Conservation (phyloP, 92 coral and sea anemone species). For the Porites rus region DNA sequence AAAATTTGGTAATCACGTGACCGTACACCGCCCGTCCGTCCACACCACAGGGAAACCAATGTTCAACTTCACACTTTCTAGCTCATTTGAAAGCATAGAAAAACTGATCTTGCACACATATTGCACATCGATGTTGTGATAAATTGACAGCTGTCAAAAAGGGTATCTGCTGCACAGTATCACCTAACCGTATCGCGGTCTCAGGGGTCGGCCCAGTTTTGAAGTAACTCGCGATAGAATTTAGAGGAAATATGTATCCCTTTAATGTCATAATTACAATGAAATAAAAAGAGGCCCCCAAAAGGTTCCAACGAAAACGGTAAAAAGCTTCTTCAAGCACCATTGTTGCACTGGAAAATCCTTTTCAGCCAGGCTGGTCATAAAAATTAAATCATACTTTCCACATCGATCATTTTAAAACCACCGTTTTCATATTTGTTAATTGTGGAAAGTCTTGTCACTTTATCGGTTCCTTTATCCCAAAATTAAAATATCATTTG, state of each 20-base stretch:
- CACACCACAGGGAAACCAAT: no score
- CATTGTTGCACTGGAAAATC: neutral
- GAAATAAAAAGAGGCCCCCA: neutral
- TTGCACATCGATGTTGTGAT: no score
- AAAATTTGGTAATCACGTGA: no score
- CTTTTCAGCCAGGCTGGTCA: slow-evolving; percentile 4
- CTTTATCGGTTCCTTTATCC: slow-evolving; percentile 6
- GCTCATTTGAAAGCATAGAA: no score
- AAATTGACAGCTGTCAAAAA: no score
- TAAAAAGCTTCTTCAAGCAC: neutral
- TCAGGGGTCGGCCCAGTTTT: no score
- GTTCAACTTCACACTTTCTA: no score
- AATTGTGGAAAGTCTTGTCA: slow-evolving; percentile 9
- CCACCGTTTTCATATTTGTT: slow-evolving; percentile 6
- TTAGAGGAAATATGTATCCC: neutral
- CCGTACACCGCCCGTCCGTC: no score
- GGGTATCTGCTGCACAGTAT: no score
- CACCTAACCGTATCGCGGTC: no score
- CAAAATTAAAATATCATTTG: neutral
- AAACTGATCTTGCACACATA: no score
- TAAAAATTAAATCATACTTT: slow-evolving; percentile 1
- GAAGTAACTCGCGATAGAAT: no score
- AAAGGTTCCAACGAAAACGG: neutral
- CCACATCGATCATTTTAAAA: neutral
- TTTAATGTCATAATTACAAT: slow-evolving; percentile 1